Percentiles rank a stretch among this genome's conserved stretches.
Evolutionary conservation across 2,888 invertebrate species (phyloP).

Genomic region (Plagiodera versicolora): DNA sequence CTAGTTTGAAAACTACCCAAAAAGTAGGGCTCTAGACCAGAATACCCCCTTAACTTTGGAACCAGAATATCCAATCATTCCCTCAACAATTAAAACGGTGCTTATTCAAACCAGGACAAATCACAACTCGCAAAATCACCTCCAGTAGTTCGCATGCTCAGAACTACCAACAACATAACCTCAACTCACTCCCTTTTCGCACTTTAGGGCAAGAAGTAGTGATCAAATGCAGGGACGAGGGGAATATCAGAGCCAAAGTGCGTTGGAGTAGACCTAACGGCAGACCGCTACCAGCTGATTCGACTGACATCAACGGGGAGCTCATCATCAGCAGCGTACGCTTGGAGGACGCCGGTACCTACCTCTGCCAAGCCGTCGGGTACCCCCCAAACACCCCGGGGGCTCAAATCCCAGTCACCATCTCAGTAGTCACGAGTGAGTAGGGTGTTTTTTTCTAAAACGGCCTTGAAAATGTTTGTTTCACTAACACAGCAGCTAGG

Average conservation of each 20-base stretch:
- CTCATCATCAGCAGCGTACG: constrained; percentile 84
- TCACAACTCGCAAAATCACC: neutral
- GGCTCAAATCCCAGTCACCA: constrained; percentile 67
- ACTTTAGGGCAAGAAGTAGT: constrained; percentile 87
- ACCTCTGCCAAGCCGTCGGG: constrained; percentile 79
- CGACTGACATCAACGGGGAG: constrained; percentile 74
- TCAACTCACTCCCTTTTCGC: constrained; percentile 9
- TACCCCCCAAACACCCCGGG: constrained; percentile 66
- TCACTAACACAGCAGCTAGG: constrained; percentile 35
- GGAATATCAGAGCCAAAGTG: constrained; percentile 74
- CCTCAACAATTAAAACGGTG: too few species aligned
- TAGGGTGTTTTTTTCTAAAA: constrained; percentile 34
- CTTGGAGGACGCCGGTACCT: constrained; percentile 74
- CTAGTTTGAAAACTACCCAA: too few species aligned
- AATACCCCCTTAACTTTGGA: too few species aligned
- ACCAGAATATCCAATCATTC: too few species aligned
- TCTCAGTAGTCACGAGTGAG: constrained; percentile 80
- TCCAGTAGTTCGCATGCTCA: neutral
- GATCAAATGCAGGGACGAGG: constrained; percentile 90
- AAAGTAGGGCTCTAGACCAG: too few species aligned
- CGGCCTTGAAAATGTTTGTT: neutral
- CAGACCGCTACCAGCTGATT: constrained; percentile 73
- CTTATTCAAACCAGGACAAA: constrained; percentile 15
- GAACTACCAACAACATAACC: neutral
- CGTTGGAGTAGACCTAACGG: constrained; percentile 75